These are phyloP conservation scores for Dicycla oo DNA, from an alignment of 2,888 invertebrate genomes.

Conservation along the genomic window DNA sequence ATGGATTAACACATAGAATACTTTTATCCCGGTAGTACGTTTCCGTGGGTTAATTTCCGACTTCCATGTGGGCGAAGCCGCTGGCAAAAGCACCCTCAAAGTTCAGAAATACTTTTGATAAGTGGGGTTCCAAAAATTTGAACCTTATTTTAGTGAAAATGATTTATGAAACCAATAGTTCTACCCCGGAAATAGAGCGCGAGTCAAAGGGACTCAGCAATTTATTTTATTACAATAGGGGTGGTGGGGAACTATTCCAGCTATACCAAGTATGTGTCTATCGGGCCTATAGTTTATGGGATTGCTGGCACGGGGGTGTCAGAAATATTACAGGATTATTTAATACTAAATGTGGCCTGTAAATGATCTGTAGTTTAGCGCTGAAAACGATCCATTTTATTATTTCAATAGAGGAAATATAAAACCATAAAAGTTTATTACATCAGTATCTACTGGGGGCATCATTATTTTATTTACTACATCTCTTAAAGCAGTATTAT, in stretches of 20 bases:
- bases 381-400: background rate
- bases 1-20: no score
- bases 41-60: no score
- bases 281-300: conserved; percentile 10
- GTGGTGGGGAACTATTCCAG: conserved; percentile 18
- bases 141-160: conserved; percentile 17
- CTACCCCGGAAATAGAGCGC: conserved; percentile 16
- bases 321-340: background rate
- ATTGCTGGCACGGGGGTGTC: background rate
- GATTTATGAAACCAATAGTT: conserved; percentile 14
- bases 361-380: no score
- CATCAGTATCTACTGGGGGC: no score
- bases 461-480: no score
- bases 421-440: background rate
- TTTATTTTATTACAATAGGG: conserved; percentile 27
- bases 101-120: background rate
- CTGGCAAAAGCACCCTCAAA: no score
- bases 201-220: conserved; percentile 7
- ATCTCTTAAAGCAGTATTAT: no score
- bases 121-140: background rate
- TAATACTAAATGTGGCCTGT: background rate
- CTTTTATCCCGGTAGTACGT: no score
- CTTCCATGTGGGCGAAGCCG: no score
- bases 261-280: conserved; percentile 15
- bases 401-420: background rate